Evolutionary conservation across 1,140 invertebrate species (phyloP), one percentile per base, ranked within the genome.

Genomic region (Cherax destructor): DNA sequence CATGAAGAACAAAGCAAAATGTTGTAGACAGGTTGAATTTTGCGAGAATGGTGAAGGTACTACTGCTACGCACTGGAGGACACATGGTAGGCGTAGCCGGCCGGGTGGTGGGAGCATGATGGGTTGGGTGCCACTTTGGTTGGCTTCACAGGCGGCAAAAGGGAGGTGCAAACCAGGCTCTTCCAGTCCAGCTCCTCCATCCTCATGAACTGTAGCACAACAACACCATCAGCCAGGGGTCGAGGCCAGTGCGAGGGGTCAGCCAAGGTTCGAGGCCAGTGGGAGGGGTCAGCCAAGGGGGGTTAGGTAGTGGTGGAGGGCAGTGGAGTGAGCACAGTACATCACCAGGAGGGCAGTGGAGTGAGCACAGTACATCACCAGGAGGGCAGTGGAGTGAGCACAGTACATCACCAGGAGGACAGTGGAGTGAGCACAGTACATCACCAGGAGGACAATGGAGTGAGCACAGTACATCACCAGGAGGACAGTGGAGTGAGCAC

Each of bases 161-260:
- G 81, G 3, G 81, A 69, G 13, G 81, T 83, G 30, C 69, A 56
- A 11, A 88, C 87, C 78, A 88, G 65, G 69, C 87, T 88, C 61
- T 74, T 80, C 87, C 87, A 88, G 65, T 88, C 87, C 79, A 88
- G 79, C 41, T 88, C 87, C 87, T 88, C 87, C 61, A 47, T 88
- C 87, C 18, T 81, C 87, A 88, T 81, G 87, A 88, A 88, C 87
- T 88, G 87, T 72, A 78, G 65, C 69, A 74, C 69, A 85, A 84
- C 59, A 84, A 72, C 41, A 85, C 69, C 30, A 9, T 24, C 49
- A 11, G 30, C 50, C 65, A 49, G 41, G 21, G n/a, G 69, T 9
- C 9, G n/a, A 74, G 69, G 69, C n/a, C 69, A 30, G 24, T 41
- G 69, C 24, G 24, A 30, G n/a, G 69, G 69, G 24, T 18, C 13